phyloP scores from a whole-genome alignment of 2,797 vertebrate genomes.

The Taenioides sp. region DNA sequence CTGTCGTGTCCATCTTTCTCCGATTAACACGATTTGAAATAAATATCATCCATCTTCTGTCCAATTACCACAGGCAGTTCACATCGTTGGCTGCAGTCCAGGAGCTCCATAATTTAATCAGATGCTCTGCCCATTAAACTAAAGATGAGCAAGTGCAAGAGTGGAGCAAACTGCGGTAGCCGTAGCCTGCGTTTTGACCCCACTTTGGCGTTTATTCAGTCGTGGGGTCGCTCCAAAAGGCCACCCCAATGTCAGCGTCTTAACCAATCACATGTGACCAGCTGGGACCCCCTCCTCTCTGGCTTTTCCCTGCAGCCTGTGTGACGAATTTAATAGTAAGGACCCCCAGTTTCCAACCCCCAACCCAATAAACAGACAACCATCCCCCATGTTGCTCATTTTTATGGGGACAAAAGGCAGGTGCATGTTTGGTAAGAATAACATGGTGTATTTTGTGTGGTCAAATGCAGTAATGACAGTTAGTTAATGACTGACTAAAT shows the following conservation, averaged over 20 bases:
- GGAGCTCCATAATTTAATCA: slow-evolving; percentile 19
- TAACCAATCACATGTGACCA: slow-evolving; percentile 36
- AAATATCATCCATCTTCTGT: slow-evolving; percentile 26
- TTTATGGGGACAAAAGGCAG: slow-evolving; percentile 12
- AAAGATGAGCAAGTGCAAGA: background rate
- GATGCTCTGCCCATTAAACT: slow-evolving; percentile 6
- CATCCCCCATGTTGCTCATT: slow-evolving; percentile 21
- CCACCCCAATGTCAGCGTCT: slow-evolving; percentile 27
- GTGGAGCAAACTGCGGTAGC: background rate
- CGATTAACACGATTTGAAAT: slow-evolving; percentile 18
- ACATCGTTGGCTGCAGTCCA: slow-evolving; percentile 5
- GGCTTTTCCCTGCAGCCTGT: background rate
- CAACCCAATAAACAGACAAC: slow-evolving; percentile 24
- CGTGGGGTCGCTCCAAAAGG: slow-evolving; percentile 32
- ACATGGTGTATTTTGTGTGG: background rate
- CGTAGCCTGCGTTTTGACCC: background rate
- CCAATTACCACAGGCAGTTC: slow-evolving; percentile 2
- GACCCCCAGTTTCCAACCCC: slow-evolving; percentile 17
- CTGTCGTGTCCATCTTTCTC: background rate
- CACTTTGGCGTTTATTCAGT: background rate
- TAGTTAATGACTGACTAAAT: background rate
- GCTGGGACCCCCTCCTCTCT: background rate
- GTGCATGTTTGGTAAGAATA: slow-evolving; percentile 8
- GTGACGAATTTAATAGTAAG: slow-evolving; percentile 32
- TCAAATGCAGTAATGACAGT: background rate